Percentiles rank a stretch among this genome's conserved stretches.
Conservation (phyloP, 2,888 invertebrate genomes). For the Parnassius smintheus region DNA sequence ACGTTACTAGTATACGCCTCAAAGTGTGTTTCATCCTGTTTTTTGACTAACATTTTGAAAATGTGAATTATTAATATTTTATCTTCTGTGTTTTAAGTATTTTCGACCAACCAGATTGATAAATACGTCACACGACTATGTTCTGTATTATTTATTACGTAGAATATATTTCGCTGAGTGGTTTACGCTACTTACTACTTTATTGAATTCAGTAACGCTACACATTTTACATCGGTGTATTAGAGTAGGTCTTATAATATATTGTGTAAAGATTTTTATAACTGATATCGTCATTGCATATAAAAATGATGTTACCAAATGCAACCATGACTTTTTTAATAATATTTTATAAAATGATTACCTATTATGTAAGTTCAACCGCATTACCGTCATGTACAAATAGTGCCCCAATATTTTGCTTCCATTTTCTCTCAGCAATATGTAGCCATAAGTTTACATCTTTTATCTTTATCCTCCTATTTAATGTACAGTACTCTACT, state of each 20-base stretch:
- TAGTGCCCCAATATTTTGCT: slow-evolving; percentile 15
- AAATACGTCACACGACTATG: slow-evolving; percentile 1
- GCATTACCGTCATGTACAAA: slow-evolving; percentile 19
- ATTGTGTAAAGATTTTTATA: slow-evolving; percentile 17
- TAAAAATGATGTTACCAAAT: slow-evolving; percentile 43
- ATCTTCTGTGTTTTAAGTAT: slow-evolving; percentile 7
- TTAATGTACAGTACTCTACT: background rate
- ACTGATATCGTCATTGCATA: slow-evolving; percentile 27
- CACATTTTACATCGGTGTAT: slow-evolving; percentile 18
- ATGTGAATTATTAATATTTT: slow-evolving; percentile 6
- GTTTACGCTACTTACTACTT: slow-evolving; percentile 26
- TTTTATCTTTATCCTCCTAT: background rate
- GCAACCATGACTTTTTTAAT: slow-evolving; percentile 65
- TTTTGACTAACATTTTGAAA: background rate
- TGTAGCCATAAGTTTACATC: slow-evolving; percentile 1
- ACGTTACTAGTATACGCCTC: background rate
- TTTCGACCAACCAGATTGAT: background rate
- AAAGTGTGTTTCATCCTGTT: slow-evolving; percentile 6
- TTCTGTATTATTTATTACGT: slow-evolving; percentile 2
- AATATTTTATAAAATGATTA: slow-evolving; percentile 50
- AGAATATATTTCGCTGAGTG: slow-evolving; percentile 17
- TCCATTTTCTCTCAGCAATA: slow-evolving; percentile 3
- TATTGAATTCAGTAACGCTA: slow-evolving; percentile 24
- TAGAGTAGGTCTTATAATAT: slow-evolving; percentile 12
- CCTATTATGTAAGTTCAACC: slow-evolving; percentile 19